Percentiles rank a stretch among this genome's conserved stretches.
phyloP scores from a whole-genome alignment of 2,888 invertebrate species.

The Drosophila eohydei region DNA sequence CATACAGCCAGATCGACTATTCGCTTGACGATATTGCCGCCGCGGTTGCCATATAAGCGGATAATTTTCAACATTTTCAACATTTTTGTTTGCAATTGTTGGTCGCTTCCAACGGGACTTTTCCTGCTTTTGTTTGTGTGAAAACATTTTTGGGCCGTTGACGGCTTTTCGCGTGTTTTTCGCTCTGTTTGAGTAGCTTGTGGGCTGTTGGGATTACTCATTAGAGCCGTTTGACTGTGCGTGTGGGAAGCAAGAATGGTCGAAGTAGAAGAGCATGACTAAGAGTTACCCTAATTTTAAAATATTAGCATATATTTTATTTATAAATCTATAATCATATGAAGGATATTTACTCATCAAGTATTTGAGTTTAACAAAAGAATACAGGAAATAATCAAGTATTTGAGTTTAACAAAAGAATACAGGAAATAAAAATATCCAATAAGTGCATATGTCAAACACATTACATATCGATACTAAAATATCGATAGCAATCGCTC shows the following conservation, averaged over 20 bases:
- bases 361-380: not conserved
- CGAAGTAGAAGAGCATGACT: not conserved
- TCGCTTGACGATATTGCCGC: slow-evolving; percentile 14
- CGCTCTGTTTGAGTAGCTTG: slow-evolving; percentile 39
- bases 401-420: not conserved
- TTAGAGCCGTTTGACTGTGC: slow-evolving; percentile 19
- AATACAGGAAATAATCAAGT: not conserved
- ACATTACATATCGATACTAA: not conserved
- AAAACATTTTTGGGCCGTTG: slow-evolving; percentile 44
- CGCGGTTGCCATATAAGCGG: slow-evolving; percentile 49
- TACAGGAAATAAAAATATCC: not conserved
- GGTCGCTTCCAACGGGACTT: slow-evolving; percentile 22
- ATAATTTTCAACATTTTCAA: slow-evolving; percentile 68
- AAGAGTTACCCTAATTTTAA: not conserved
- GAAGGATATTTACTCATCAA: not conserved
- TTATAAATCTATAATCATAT: not conserved
- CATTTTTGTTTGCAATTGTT: slow-evolving; percentile 60
- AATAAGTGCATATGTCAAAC: not conserved
- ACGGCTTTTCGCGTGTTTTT: slow-evolving; percentile 42
- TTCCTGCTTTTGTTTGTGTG: slow-evolving; percentile 35
- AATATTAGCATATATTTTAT: not conserved
- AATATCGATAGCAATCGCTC: not conserved
- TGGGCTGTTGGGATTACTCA: slow-evolving; percentile 27
- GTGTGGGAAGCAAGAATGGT: not conserved
- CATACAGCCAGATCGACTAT: not conserved